phyloP scores from a whole-genome alignment of 2,888 invertebrate species.

The Acleris emargana region DNA sequence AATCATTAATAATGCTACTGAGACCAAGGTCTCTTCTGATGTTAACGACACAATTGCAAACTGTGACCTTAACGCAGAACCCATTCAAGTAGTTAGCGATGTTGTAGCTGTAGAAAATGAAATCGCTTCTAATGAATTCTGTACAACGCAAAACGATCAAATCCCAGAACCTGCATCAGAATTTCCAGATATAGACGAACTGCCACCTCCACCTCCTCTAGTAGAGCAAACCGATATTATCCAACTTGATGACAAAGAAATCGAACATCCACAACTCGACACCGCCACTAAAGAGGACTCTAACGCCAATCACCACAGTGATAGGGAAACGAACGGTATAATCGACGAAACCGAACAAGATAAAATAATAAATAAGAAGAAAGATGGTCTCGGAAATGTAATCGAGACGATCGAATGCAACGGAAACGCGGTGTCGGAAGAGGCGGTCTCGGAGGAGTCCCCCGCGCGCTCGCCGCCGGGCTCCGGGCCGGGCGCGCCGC shows the following conservation, averaged over 20 bases:
- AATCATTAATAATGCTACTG: neutral
- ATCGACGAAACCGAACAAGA: conserved; percentile 47
- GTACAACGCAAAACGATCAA: conserved; percentile 41
- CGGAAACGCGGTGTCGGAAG: conserved; percentile 48
- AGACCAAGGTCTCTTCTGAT: neutral
- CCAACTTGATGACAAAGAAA: conserved; percentile 29
- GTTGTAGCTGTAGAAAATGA: conserved; percentile 6
- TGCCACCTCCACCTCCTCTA: conserved; percentile 32
- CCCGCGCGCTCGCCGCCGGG: conserved; percentile 36
- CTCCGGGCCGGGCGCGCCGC: conserved; percentile 42
- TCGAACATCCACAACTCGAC: conserved; percentile 36
- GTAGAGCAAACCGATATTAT: conserved; percentile 43
- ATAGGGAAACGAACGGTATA: conserved; percentile 40
- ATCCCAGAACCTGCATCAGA: conserved; percentile 36
- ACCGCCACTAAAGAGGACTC: conserved; percentile 37
- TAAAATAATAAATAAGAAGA: conserved; percentile 53
- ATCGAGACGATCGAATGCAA: conserved; percentile 54
- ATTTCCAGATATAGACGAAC: conserved; percentile 27
- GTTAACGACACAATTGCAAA: neutral
- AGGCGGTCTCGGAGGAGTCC: conserved; percentile 16
- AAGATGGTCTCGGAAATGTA: conserved; percentile 47
- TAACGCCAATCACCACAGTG: conserved; percentile 38
- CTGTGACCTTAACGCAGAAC: neutral
- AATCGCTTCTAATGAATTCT: conserved; percentile 5
- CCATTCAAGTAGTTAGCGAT: conserved; percentile 1